Evolutionary conservation across 2,113 vertebrate species (phyloP).

Genomic region (Passerina amoena): DNA sequence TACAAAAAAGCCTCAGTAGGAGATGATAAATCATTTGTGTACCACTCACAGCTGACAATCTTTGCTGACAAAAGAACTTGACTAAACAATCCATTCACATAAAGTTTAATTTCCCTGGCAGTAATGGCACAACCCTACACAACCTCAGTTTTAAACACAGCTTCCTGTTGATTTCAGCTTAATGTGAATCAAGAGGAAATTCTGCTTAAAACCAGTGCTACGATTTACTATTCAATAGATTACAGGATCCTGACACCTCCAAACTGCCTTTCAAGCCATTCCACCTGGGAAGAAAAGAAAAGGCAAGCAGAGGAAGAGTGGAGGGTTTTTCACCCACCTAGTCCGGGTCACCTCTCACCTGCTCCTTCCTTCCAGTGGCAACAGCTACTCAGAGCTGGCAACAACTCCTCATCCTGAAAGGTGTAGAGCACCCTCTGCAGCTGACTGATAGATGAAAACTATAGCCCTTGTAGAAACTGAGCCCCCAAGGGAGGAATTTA

Average conservation of each 20-base stretch:
- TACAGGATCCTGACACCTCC: neutral
- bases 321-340: constrained; percentile 57
- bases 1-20: neutral
- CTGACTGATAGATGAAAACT: constrained; percentile 25
- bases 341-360: constrained; percentile 33
- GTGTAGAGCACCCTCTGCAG: constrained; percentile 58
- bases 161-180: neutral
- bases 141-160: neutral
- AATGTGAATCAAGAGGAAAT: neutral
- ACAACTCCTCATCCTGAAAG: constrained; percentile 65
- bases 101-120: neutral
- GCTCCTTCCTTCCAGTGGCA: constrained; percentile 57
- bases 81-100: neutral
- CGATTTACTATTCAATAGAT: neutral
- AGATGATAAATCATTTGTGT: neutral
- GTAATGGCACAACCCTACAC: neutral
- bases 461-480: neutral
- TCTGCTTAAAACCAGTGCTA: neutral
- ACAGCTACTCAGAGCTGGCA: constrained; percentile 21
- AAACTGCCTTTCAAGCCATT: neutral
- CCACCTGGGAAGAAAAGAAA: neutral
- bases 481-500: neutral
- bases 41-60: neutral
- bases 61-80: neutral
- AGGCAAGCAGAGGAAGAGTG: neutral